Evolutionary conservation across 2,888 invertebrate species (phyloP).

Genomic region (Mayetiola destructor): DNA sequence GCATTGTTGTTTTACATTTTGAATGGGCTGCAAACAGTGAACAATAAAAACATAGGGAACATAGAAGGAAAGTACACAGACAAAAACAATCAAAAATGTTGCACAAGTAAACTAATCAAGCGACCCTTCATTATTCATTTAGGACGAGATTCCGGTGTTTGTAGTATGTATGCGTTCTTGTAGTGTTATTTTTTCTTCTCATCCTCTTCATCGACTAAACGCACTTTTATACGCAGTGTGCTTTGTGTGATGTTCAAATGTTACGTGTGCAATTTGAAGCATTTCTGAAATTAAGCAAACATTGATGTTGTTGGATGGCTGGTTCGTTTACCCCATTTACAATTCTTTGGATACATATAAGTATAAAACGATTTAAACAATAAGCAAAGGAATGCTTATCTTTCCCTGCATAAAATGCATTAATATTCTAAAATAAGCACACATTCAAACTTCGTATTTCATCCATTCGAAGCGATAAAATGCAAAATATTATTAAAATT

Average conservation of each 20-base stretch:
- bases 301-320: not conserved
- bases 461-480: too few species aligned
- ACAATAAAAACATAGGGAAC: not conserved
- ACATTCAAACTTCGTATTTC: not conserved
- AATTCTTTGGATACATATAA: too few species aligned
- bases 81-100: constrained; percentile 12
- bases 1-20: not conserved
- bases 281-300: constrained; percentile 9
- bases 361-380: constrained; percentile 3
- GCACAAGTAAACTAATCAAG: constrained; percentile 11
- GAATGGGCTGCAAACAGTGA: not conserved
- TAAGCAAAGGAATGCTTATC: too few species aligned
- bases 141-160: too few species aligned
- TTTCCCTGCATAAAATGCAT: not conserved
- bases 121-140: constrained; percentile 12
- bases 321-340: too few species aligned
- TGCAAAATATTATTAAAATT: too few species aligned
- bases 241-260: too few species aligned
- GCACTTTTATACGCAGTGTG: too few species aligned
- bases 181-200: not conserved
- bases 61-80: not conserved
- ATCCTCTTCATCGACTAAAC: not conserved
- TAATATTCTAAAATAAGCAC: constrained; percentile 9
- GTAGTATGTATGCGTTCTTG: not conserved
- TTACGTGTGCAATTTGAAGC: not conserved